Percentiles rank a stretch among this genome's conserved stretches.
Evolutionary conservation across 2,888 invertebrate genomes (phyloP).

Genomic region (Dolichopus griseipennis): DNA sequence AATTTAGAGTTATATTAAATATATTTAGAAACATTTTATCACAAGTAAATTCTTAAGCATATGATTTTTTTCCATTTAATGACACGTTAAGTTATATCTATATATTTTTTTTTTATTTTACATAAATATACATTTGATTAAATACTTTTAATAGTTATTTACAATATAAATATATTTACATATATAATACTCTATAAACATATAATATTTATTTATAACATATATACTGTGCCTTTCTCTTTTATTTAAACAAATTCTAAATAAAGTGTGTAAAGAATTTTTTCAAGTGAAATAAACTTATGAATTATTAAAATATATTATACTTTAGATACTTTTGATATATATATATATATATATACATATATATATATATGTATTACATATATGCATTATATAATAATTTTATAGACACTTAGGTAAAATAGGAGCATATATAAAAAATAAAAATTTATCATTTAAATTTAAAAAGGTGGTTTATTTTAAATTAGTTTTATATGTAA

Average conservation of each 20-base stretch:
- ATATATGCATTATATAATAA: no score
- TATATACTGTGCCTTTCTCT: no score
- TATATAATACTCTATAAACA: neutral
- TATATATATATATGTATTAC: no score
- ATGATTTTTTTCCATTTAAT: neutral
- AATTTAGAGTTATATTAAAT: no score
- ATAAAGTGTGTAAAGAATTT: neutral
- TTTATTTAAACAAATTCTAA: neutral
- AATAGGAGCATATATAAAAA: neutral
- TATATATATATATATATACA: no score
- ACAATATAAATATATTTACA: neutral
- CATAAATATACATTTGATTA: neutral
- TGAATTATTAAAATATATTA: neutral
- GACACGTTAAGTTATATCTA: neutral
- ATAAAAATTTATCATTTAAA: neutral
- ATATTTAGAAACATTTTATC: no score
- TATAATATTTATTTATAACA: no score
- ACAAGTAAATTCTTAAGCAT: no score
- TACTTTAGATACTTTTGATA: no score
- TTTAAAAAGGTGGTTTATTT: neutral
- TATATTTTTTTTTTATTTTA: no score
- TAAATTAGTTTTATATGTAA: neutral
- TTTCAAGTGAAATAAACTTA: slow-evolving; percentile 1
- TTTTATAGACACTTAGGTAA: neutral
- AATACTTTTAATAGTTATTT: neutral